Evolutionary conservation across 2,113 vertebrate genomes (phyloP).

Genomic region (Alethe diademata): DNA sequence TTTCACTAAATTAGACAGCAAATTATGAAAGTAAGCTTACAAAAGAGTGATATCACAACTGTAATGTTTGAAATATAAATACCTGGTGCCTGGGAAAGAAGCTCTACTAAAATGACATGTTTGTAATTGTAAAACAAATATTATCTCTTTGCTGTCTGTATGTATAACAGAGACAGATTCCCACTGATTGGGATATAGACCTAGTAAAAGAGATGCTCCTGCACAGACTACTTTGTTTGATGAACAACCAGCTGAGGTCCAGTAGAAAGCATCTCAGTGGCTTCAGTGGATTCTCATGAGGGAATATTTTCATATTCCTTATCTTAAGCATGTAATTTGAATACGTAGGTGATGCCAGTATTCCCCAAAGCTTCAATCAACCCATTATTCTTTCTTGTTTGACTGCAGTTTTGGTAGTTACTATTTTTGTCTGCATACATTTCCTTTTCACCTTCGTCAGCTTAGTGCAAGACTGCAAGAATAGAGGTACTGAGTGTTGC

Average conservation of each 20-base stretch:
- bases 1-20: slow-evolving; percentile 13
- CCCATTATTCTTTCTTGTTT: not conserved
- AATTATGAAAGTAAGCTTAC: not conserved
- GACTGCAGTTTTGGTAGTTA: not conserved
- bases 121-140: not conserved
- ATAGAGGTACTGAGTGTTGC: not conserved
- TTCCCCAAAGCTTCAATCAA: not conserved
- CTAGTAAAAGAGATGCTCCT: not conserved
- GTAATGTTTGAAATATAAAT: not conserved
- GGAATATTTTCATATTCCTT: not conserved
- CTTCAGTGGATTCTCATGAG: not conserved
- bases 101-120: not conserved
- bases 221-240: not conserved
- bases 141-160: not conserved
- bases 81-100: not conserved
- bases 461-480: not conserved
- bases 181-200: not conserved
- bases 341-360: not conserved
- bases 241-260: not conserved
- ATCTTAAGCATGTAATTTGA: not conserved
- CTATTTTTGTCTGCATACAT: not conserved
- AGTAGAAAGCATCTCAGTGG: not conserved
- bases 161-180: not conserved
- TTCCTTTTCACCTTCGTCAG: not conserved
- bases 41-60: not conserved